Evolutionary conservation across 1,140 invertebrate genomes (phyloP), one percentile per base, ranked within the genome.

Genomic region (Lasioglossum albipes): DNA sequence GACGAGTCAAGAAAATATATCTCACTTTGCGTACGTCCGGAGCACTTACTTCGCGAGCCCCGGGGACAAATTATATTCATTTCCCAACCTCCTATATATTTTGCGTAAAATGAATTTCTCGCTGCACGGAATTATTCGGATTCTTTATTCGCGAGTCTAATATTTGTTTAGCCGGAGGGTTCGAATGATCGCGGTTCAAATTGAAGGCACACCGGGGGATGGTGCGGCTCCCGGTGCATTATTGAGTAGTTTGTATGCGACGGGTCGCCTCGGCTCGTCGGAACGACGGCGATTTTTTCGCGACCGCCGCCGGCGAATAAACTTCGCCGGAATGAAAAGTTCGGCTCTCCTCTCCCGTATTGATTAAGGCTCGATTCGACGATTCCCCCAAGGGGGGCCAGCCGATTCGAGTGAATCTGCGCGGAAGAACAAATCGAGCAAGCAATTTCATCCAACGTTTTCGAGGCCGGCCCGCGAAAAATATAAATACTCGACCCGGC

Each of bases 341-440:
- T 68, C 6, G 41, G 36, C 42, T 61, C 16, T 45, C 31, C 18
- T 16, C 62, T 9, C 62, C 4, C 5, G 74, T 68, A 59, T 68
- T 31, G 5, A n/a, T 67, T 45, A 45, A 67, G n/a, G 65, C 57
- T 45, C 62, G 74, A 45, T 41, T 68, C 20, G 9, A 36, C 45
- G 20, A 41, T 68, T 57, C 52, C 36, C 36, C 16, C n/a, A 6
- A 9, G 61, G 61, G 49, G 18, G 13, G 52, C 7, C n/a, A 16
- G 36, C 20, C 57, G 67, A 77, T 71, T 52, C 54, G 49, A 52
- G 57, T 31, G 75, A 52, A 78, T n/a, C 42, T n/a, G 42, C 42
- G 57, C 42, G 67, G 75, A 70, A 64, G 67, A 77, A 71, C 57
- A 59, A 71, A 77, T 77, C 67, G 68, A 52, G 13, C 57, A 71